Percentiles rank a stretch among this genome's conserved stretches.
Conservation (phyloP, 2,888 invertebrate genomes). For the Oegoconia quadripuncta region DNA sequence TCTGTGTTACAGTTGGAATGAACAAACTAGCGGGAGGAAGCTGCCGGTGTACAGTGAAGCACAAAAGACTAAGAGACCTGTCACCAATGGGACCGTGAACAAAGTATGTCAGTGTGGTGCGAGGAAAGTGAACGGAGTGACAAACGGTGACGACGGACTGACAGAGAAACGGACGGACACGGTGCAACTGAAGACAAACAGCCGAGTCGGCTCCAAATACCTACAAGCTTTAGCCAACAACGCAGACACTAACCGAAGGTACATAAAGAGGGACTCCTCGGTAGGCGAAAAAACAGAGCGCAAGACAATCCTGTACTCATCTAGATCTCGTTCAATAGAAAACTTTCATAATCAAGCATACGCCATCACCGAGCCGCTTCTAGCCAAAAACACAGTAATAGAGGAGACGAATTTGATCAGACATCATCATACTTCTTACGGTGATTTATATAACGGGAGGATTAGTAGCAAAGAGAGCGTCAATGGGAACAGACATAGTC, state of each 20-base stretch:
- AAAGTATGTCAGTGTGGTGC: conserved; percentile 68
- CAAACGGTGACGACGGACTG: conserved; percentile 41
- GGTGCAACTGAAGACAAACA: conserved; percentile 60
- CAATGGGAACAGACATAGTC: conserved; percentile 62
- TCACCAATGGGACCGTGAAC: conserved; percentile 61
- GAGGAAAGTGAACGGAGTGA: conserved; percentile 57
- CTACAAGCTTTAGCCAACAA: conserved; percentile 66
- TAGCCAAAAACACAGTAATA: conserved; percentile 46
- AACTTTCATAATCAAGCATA: conserved; percentile 63
- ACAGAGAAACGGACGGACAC: conserved; percentile 46
- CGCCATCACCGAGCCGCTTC: conserved; percentile 40
- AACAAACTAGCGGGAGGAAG: conserved; percentile 73
- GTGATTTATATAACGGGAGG: conserved; percentile 65
- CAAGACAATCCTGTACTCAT: conserved; percentile 46
- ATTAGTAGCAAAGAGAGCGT: conserved; percentile 68
- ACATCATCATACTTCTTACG: conserved; percentile 72
- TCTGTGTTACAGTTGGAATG: conserved; percentile 70
- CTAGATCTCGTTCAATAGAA: conserved; percentile 71
- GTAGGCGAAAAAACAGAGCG: conserved; percentile 57
- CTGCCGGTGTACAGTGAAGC: conserved; percentile 75
- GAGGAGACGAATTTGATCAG: conserved; percentile 57
- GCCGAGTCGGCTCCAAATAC: conserved; percentile 71
- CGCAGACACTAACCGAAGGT: conserved; percentile 44
- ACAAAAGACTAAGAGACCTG: conserved; percentile 74
- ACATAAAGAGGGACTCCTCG: conserved; percentile 62